phyloP scores from a whole-genome alignment of 2,888 invertebrate genomes.

The Xylota segnis region DNA sequence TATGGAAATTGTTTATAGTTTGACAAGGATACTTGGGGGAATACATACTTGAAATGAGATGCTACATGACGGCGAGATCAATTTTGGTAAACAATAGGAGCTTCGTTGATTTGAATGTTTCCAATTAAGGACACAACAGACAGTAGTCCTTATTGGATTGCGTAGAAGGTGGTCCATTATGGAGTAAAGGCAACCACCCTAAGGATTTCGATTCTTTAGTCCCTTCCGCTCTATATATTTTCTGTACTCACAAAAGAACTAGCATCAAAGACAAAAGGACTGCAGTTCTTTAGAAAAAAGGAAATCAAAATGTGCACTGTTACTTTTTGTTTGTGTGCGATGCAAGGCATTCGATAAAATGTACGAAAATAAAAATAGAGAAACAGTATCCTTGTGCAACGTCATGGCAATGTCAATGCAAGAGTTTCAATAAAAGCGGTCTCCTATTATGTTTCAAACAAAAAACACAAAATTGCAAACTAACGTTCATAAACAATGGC shows the following conservation, averaged over 20 bases:
- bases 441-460: background rate
- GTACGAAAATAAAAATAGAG: background rate
- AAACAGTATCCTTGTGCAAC: slow-evolving; percentile 1
- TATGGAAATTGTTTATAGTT: slow-evolving; percentile 11
- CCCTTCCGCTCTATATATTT: slow-evolving; percentile 26
- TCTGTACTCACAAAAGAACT: background rate
- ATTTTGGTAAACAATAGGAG: slow-evolving; percentile 12
- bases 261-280: background rate
- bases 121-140: background rate
- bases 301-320: background rate
- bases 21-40: slow-evolving; percentile 12
- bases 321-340: background rate
- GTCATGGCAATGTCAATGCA: slow-evolving; percentile 2
- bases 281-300: background rate
- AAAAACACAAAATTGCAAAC: slow-evolving; percentile 10
- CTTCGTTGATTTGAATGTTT: slow-evolving; percentile 3
- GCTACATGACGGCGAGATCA: background rate
- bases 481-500: background rate
- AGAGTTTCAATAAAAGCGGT: background rate
- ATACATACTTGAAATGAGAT: background rate
- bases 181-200: background rate
- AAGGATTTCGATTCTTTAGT: background rate
- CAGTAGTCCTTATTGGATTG: background rate
- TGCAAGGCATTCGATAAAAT: background rate
- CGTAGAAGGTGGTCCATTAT: background rate